These are phyloP conservation scores for Tanypteryx hageni DNA, from an alignment of 2,888 invertebrate species.

Conservation along the genomic window DNA sequence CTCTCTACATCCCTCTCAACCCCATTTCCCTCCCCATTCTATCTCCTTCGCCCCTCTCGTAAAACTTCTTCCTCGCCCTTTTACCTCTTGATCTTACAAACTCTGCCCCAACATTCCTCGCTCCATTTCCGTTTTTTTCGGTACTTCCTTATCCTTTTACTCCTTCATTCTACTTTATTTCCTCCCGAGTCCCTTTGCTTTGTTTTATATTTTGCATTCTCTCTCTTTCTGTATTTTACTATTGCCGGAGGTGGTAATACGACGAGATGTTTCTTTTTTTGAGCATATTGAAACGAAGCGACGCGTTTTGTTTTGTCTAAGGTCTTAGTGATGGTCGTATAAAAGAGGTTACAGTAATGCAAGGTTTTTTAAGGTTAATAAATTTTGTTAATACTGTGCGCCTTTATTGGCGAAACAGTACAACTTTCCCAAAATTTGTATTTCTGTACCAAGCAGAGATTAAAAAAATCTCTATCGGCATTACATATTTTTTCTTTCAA, in stretches of 20 bases:
- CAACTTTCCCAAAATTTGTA: too few species aligned
- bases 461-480: too few species aligned
- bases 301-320: too few species aligned
- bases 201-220: constrained; percentile 14
- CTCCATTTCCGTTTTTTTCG: constrained; percentile 4
- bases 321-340: too few species aligned
- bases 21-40: background rate
- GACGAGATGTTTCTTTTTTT: background rate
- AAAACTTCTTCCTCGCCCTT: constrained; percentile 5
- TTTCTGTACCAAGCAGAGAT: too few species aligned
- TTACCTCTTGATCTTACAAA: constrained; percentile 15
- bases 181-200: background rate
- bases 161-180: background rate
- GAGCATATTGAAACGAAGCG: too few species aligned
- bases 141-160: background rate
- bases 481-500: too few species aligned
- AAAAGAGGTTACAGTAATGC: too few species aligned
- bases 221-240: background rate
- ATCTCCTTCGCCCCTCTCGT: background rate
- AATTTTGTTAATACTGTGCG: too few species aligned
- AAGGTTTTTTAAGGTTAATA: too few species aligned
- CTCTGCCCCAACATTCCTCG: background rate
- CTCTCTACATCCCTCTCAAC: background rate
- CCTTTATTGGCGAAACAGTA: too few species aligned
- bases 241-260: constrained; percentile 17